phyloP scores from a whole-genome alignment of 2,797 vertebrate species.

The Etheostoma perlongum region DNA sequence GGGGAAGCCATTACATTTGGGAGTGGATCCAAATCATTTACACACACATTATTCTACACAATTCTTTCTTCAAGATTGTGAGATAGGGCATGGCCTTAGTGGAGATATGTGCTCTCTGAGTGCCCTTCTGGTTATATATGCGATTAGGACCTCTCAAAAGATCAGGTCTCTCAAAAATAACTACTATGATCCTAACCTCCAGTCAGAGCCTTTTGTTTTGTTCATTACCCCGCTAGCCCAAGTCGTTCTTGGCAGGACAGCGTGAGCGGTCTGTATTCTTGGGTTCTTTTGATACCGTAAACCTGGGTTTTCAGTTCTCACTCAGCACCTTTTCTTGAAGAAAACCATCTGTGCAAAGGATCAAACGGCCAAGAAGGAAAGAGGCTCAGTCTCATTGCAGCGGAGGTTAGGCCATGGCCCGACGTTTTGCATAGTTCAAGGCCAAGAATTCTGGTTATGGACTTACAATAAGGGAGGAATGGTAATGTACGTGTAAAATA shows the following conservation, averaged over 20 bases:
- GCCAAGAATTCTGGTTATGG: constrained; percentile 56
- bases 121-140: neutral
- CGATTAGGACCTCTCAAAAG: neutral
- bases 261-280: constrained; percentile 14
- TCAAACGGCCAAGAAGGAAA: constrained; percentile 62
- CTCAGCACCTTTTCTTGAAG: constrained; percentile 71
- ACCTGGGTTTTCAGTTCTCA: constrained; percentile 66
- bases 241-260: constrained; percentile 33
- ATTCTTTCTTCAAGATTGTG: too few relatives aligned
- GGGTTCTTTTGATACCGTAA: constrained; percentile 63
- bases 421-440: constrained; percentile 46
- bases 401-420: constrained; percentile 42
- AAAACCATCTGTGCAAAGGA: constrained; percentile 78
- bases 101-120: too few relatives aligned
- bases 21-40: too few relatives aligned
- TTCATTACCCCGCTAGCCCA: constrained; percentile 16
- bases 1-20: too few relatives aligned
- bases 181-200: constrained; percentile 21
- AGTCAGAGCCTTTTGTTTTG: constrained; percentile 38
- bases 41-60: too few relatives aligned
- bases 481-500: constrained; percentile 37
- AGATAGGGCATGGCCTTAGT: too few relatives aligned
- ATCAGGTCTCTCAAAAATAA: constrained; percentile 31
- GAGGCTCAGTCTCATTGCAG: constrained; percentile 40
- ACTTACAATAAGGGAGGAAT: constrained; percentile 37